Base-by-base conservation (phyloP, 2,888 invertebrate genomes). In the Ceratothoa steindachneri region DNA sequence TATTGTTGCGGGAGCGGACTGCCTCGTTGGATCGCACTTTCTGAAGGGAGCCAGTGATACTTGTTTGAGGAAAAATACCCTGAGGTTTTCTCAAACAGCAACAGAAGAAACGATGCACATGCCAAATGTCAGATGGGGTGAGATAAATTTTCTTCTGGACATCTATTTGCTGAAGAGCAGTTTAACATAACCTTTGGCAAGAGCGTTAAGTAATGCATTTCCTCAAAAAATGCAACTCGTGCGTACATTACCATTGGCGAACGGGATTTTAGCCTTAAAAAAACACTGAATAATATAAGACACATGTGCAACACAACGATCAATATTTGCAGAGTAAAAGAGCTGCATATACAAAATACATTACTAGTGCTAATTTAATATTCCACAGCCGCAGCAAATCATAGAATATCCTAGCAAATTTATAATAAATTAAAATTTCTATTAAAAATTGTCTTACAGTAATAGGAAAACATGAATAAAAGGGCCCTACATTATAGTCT, bases 351-450 rank as follows among this genome's bases (percentile, higher is more conserved):
- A 74, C 71, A 74, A 74, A 74, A 71, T 74, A 74, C 9, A 24
- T 60, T 60, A 67, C 71, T 74, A 74, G 71, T 74, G 74, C 74
- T 74, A 74, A 71, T 71, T 74, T 71, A 60, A 74, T 71, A 55
- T 30, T 74, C 71, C 74, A 74, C 74, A 74, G 74, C 74, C 74
- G 67, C 67, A 71, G 74, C 74, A 74, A 74, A 74, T 60, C 60
- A 60, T 60, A 60, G 19, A 12, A 60, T n/a, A 24, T 60, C 27
- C 27, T 60, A 24, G 60, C 60, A 60, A 60, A 24, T 60, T 60
- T 12, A 60, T 24, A n/a, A 60, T 60, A 22, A 41, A 41, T 9
- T 41, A 5, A 41, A 41, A 9, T 41, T 9, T 41, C 41, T 9
- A 9, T 41, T 9, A 41, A 41, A 9, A 41, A 41, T 15, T 15